Conservation (phyloP, 2,888 invertebrate genomes). For the Abscondita cerata region DNA sequence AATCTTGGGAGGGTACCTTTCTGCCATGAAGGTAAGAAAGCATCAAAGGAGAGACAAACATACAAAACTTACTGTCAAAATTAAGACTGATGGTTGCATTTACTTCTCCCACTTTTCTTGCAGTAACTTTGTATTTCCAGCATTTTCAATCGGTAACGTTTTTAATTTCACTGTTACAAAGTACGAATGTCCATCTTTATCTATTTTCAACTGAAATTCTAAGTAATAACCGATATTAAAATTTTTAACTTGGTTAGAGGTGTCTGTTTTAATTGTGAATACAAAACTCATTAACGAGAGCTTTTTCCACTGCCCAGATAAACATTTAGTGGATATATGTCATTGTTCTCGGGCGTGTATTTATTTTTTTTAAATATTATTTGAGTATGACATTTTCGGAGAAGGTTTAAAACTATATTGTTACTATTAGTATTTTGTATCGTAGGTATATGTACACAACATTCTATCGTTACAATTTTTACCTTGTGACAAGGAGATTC, state of each 20-base stretch:
- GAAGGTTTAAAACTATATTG: background rate
- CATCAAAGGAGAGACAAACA: conserved; percentile 15
- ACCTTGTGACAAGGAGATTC: conserved; percentile 89
- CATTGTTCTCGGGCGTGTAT: too few species aligned
- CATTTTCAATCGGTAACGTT: conserved; percentile 96
- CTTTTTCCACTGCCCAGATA: conserved; percentile 40
- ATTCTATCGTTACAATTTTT: conserved; percentile 28
- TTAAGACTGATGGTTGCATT: conserved; percentile 97
- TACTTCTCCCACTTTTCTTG: conserved; percentile 97
- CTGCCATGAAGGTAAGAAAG: conserved; percentile 20
- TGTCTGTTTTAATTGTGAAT: too few species aligned
- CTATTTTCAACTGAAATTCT: conserved; percentile 78
- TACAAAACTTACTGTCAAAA: conserved; percentile 90
- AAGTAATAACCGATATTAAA: conserved; percentile 20
- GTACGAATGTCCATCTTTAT: conserved; percentile 92
- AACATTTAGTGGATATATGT: conserved; percentile 39
- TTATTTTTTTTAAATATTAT: too few species aligned
- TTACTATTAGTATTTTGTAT: background rate
- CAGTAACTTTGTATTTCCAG: conserved; percentile 95
- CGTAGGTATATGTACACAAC: background rate
- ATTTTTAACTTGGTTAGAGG: conserved; percentile 8
- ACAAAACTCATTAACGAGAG: too few species aligned
- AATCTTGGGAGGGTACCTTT: conserved; percentile 15
- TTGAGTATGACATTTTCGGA: too few species aligned
- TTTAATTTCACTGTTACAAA: conserved; percentile 91